These are phyloP conservation scores for Pelecanus crispus DNA, from an alignment of 2,113 vertebrate genomes.

Conservation along the genomic window DNA sequence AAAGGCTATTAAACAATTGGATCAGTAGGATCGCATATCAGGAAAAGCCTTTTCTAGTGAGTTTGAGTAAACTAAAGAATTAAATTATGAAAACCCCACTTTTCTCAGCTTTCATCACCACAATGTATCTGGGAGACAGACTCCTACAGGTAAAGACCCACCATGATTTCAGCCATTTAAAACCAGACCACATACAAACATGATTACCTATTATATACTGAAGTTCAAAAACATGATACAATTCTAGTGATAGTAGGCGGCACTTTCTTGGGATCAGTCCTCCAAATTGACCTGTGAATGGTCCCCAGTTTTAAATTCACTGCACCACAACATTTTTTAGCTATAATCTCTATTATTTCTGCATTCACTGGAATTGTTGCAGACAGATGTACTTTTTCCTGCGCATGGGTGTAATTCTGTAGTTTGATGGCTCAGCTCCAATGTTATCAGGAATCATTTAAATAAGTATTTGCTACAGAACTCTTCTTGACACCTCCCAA, in stretches of 20 bases:
- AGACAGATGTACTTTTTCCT: neutral
- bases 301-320: neutral
- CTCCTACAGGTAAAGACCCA: neutral
- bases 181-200: neutral
- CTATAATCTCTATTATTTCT: neutral
- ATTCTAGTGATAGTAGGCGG: neutral
- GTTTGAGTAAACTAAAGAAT: neutral
- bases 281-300: neutral
- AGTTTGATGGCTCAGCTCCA: neutral
- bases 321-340: neutral
- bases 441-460: neutral
- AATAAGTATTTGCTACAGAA: neutral
- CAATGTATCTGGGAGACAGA: neutral
- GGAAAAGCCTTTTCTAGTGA: neutral
- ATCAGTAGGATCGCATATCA: neutral
- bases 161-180: neutral
- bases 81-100: neutral
- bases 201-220: accelerated
- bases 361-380: neutral
- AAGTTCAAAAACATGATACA: neutral
- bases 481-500: neutral
- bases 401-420: neutral
- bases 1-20: neutral
- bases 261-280: neutral
- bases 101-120: neutral